Evolutionary conservation across 2,888 invertebrate species (phyloP).

Genomic region (Drosophila acutilabella): DNA sequence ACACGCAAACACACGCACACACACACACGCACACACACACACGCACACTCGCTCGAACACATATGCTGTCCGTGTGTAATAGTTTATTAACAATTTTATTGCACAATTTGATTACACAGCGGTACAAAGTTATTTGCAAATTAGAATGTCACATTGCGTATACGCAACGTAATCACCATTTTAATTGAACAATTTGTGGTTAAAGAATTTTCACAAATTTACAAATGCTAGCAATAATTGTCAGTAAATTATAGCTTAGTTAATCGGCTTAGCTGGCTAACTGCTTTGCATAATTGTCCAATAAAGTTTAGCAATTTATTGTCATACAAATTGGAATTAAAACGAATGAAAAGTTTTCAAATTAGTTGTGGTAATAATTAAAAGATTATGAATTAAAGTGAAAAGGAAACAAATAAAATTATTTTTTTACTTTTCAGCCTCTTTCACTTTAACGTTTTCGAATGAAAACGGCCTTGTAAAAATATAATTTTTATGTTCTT

Average conservation of each 20-base stretch:
- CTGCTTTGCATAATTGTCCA: constrained; percentile 11
- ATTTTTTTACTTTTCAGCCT: not conserved
- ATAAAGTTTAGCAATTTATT: constrained; percentile 20
- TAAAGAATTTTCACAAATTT: constrained; percentile 22
- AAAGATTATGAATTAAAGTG: constrained; percentile 7
- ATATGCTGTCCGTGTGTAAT: constrained; percentile 27
- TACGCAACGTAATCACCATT: constrained; percentile 37
- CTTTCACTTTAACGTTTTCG: not conserved
- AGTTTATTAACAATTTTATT: constrained; percentile 54
- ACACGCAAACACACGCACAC: constrained; percentile 11
- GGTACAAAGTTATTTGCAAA: constrained; percentile 43
- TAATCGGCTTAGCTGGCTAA: constrained; percentile 13
- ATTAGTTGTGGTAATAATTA: constrained; percentile 17
- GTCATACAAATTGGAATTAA: constrained; percentile 27
- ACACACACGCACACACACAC: constrained; percentile 6
- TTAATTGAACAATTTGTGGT: constrained; percentile 9
- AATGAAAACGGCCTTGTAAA: not conserved
- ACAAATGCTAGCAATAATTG: constrained; percentile 11
- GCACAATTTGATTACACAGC: constrained; percentile 39
- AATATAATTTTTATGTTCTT: not conserved
- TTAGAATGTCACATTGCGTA: constrained; percentile 58
- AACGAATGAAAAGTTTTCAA: constrained; percentile 14
- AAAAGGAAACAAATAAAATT: not conserved
- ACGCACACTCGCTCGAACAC: too few relatives aligned
- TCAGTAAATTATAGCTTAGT: constrained; percentile 5